Evolutionary conservation across 1,140 invertebrate species (phyloP), one percentile per base, ranked within the genome.

Genomic region (Hesperophylax magnus): DNA sequence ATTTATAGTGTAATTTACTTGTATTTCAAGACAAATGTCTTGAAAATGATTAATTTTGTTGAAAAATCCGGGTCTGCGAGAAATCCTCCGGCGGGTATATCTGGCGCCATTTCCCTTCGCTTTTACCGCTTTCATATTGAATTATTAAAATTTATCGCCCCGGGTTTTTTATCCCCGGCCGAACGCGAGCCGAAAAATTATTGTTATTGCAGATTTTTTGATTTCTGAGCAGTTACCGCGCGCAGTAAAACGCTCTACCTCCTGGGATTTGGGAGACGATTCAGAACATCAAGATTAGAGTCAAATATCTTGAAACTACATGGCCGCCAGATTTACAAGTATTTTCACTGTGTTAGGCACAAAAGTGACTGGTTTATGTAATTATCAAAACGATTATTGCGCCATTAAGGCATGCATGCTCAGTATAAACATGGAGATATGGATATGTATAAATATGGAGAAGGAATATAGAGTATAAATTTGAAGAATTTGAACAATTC

Each of bases 161-260:
- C 27, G 81, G 78, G 81, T 78, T 84, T 82, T 84, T 84, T 77
- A 27, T 75, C 56, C 61, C 58, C 39, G 60, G 79, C 63, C 52
- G 39, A 63, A 76, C 24, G 79, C 77, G 77, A 47, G 58, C 18
- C 77, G 75, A 54, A 81, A 81, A 84, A 84, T 84, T 84, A 84
- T 84, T 84, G 83, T 84, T 84, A 84, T 84, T 82, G 83, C 81
- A 80, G 83, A 84, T 84, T 84, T 84, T 84, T 84, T 84, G 83
- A 84, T 84, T 84, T 84, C 83, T 84, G 78, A 84, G 81, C 80
- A 78, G 81, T 79, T 74, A 78, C 69, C 60, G 82, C 74, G 58
- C 61, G 75, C 82, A 74, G 80, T 82, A 82, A 84, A 84, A 79
- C 74, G 78, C 63, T 77, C 69, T 65, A 69, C 31, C 69, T 63